phyloP scores from a whole-genome alignment of 2,888 invertebrate species.

The Stenolophus ochropezus region DNA sequence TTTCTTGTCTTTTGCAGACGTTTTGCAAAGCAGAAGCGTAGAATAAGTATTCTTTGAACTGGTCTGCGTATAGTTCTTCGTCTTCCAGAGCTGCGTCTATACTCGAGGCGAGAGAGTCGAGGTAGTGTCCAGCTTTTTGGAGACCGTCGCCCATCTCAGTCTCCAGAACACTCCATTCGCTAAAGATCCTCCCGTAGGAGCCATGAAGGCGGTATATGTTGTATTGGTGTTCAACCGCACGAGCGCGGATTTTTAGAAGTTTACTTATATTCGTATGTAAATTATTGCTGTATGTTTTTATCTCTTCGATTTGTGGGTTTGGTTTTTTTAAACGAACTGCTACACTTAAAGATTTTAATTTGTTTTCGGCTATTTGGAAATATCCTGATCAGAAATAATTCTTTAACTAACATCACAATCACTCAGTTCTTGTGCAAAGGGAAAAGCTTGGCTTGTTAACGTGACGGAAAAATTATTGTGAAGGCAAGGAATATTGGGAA shows the following conservation, averaged over 20 bases:
- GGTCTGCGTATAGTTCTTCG: constrained; percentile 88
- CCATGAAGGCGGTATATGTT: constrained; percentile 87
- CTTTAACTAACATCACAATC: neutral
- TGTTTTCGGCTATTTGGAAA: constrained; percentile 85
- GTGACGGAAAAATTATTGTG: no score
- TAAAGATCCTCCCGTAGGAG: constrained; percentile 87
- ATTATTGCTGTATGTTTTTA: constrained; percentile 85
- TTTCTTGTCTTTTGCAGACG: constrained; percentile 84
- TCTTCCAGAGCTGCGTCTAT: constrained; percentile 86
- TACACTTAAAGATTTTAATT: constrained; percentile 84
- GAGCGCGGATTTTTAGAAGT: constrained; percentile 78
- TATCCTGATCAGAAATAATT: constrained; percentile 76
- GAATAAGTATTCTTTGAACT: constrained; percentile 88
- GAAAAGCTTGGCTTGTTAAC: neutral
- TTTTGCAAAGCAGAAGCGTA: constrained; percentile 84
- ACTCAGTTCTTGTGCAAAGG: neutral
- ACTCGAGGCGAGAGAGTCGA: constrained; percentile 74
- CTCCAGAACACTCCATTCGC: constrained; percentile 90
- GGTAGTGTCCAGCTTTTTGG: constrained; percentile 81
- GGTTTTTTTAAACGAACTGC: constrained; percentile 84
- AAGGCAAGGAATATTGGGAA: no score
- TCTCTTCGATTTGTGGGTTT: constrained; percentile 83
- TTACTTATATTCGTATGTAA: constrained; percentile 79
- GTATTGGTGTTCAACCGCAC: constrained; percentile 85
- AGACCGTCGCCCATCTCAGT: constrained; percentile 87